phyloP scores from a whole-genome alignment of 2,888 invertebrate species.

The Thymelicus lineola region DNA sequence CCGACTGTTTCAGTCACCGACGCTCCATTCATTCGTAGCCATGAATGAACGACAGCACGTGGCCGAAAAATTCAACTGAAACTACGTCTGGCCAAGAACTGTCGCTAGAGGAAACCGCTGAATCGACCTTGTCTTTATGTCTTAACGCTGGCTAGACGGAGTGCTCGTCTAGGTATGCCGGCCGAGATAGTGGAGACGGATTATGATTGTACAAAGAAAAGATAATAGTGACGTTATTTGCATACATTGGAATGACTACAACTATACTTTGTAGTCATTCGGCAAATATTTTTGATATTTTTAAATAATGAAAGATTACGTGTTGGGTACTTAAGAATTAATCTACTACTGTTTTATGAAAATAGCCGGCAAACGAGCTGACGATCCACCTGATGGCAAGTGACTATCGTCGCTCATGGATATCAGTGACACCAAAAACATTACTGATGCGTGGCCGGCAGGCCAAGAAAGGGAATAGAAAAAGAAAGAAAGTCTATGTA shows the following conservation, averaged over 20 bases:
- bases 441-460: too few relatives aligned
- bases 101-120: slow-evolving; percentile 43
- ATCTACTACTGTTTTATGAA: too few relatives aligned
- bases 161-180: slow-evolving; percentile 9
- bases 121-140: slow-evolving; percentile 47
- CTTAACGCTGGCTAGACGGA: slow-evolving; percentile 46
- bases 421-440: too few relatives aligned
- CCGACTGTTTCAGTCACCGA: slow-evolving; percentile 66
- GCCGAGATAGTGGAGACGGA: slow-evolving; percentile 16
- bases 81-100: slow-evolving; percentile 47
- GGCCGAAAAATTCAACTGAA: slow-evolving; percentile 70
- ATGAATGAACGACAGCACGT: slow-evolving; percentile 78
- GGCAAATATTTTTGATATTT: neutral
- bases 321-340: too few relatives aligned
- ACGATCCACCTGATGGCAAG: too few relatives aligned
- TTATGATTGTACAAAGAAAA: slow-evolving; percentile 7
- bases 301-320: neutral
- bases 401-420: too few relatives aligned
- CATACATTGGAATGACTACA: slow-evolving; percentile 2
- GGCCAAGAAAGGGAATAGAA: too few relatives aligned
- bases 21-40: slow-evolving; percentile 72
- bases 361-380: too few relatives aligned
- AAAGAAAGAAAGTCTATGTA: too few relatives aligned
- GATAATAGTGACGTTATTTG: slow-evolving; percentile 12
- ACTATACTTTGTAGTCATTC: neutral